Evolutionary conservation across 2,888 invertebrate genomes (phyloP), one percentile per base, ranked within the genome.

Genomic region (Tholera decimalis): DNA sequence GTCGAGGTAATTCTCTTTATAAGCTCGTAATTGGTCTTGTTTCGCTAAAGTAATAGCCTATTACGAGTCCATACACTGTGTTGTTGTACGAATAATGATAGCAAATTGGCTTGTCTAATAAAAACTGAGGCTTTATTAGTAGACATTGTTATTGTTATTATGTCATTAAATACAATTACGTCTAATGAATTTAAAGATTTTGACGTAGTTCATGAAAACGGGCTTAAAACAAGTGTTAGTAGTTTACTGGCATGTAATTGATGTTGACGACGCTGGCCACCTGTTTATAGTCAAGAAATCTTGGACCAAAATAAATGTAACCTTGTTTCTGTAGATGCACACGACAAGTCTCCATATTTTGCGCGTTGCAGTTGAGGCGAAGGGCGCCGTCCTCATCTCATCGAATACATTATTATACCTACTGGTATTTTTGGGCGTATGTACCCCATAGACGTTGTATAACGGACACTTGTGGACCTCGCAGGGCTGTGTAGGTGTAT

Each of bases 281-380:
- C 69, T 67, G 62, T 84, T 85, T 85, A 85, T 82, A 83, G 83
- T 70, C 80, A 83, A 85, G 76, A 68, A 84, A 77, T 80, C 84
- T 82, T 87, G 82, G 76, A 81, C 85, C 85, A 85, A 88, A 89
- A 86, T 88, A 88, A 88, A 85, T 78, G 76, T 84, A 88, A 86
- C 89, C 90, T 91, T 88, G 84, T 86, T 88, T 88, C 87, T 87
- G 79, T 86, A 87, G 84, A 85, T 83, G 87, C 80, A 65, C 85
- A 85, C 78, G 82, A 83, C 88, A 78, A 83, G 81, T 83, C 79
- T 64, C 85, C 88, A 85, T 88, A 86, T 88, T 82, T 81, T 82
- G 86, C 79, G 33, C 79, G 33, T 15, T 15, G 35, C 11, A 28
- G 22, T 80, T 78, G 63, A 55, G 73, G 60, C 70, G 88, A 89